These are phyloP conservation scores for Megalops cyprinoides DNA, from an alignment of 2,797 vertebrate species.

Conservation along the genomic window DNA sequence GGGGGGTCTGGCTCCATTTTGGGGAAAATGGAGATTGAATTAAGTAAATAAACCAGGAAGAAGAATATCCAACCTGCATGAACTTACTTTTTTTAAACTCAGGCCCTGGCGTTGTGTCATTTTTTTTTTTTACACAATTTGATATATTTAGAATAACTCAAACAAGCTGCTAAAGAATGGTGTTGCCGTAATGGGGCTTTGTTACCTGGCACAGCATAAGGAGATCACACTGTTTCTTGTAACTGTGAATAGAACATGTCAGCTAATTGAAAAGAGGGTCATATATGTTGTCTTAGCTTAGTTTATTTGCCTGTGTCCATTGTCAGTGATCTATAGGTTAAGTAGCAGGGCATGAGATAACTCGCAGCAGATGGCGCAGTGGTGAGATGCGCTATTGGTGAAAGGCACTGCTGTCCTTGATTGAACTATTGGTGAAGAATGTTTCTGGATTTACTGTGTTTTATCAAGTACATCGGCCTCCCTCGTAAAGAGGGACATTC, in stretches of 20 bases:
- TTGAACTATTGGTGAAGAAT: no score
- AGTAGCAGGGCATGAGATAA: background rate
- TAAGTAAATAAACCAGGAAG: constrained; percentile 32
- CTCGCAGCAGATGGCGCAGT: background rate
- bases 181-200: no score
- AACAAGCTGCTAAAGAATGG: background rate
- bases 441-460: no score
- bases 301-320: background rate
- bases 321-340: background rate
- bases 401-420: background rate
- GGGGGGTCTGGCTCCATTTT: background rate
- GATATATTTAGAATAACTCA: background rate
- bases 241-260: background rate
- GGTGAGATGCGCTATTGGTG: no score
- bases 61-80: background rate
- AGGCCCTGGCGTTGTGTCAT: background rate
- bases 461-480: no score
- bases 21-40: constrained; percentile 29
- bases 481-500: no score
- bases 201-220: no score
- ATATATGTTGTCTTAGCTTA: background rate
- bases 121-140: background rate
- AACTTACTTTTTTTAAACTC: background rate
- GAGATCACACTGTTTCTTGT: no score
- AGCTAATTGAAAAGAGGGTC: background rate